These are phyloP conservation scores for Holothuria scabra DNA, from an alignment of 53 echinoderm and acorn worm species.

Conservation along the genomic window DNA sequence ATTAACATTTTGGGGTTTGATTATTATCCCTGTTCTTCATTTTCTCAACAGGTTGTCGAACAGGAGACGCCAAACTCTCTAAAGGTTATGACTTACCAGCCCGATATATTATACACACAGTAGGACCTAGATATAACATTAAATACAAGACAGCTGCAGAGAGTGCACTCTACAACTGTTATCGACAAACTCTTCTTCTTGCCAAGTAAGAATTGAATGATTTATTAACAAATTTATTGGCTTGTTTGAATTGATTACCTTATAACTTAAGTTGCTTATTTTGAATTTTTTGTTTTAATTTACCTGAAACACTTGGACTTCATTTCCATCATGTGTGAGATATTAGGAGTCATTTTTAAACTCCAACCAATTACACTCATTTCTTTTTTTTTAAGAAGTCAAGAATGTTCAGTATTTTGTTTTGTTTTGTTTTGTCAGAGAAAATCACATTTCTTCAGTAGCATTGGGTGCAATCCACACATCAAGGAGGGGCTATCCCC, in stretches of 20 bases:
- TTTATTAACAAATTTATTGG: too few relatives aligned
- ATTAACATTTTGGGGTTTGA: too few relatives aligned
- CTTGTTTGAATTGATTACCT: too few relatives aligned
- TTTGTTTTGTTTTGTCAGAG: slow-evolving; percentile 63
- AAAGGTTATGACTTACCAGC: slow-evolving; percentile 82
- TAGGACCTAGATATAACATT: slow-evolving; percentile 95
- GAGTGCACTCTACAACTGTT: slow-evolving; percentile 95
- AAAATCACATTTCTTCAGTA: slow-evolving; percentile 74
- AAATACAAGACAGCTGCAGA: slow-evolving; percentile 92
- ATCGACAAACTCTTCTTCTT: slow-evolving; percentile 79
- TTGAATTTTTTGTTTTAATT: too few relatives aligned
- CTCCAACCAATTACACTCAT: too few relatives aligned
- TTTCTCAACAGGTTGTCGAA: slow-evolving; percentile 69
- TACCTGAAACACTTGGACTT: too few relatives aligned
- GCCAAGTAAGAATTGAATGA: slow-evolving; percentile 66
- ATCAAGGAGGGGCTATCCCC: slow-evolving; percentile 86
- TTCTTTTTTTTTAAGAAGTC: too few relatives aligned
- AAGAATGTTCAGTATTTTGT: too few relatives aligned
- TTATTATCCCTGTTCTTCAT: too few relatives aligned
- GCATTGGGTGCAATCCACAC: slow-evolving; percentile 90
- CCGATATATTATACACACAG: slow-evolving; percentile 87
- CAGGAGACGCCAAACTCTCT: slow-evolving; percentile 91
- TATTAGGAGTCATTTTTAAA: too few relatives aligned
- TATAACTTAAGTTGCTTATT: too few relatives aligned
- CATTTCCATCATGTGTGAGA: too few relatives aligned